Evolutionary conservation across 2,113 vertebrate species (phyloP), one percentile per base, ranked within the genome.

Genomic region (Ptilorrhoa leucosticta): DNA sequence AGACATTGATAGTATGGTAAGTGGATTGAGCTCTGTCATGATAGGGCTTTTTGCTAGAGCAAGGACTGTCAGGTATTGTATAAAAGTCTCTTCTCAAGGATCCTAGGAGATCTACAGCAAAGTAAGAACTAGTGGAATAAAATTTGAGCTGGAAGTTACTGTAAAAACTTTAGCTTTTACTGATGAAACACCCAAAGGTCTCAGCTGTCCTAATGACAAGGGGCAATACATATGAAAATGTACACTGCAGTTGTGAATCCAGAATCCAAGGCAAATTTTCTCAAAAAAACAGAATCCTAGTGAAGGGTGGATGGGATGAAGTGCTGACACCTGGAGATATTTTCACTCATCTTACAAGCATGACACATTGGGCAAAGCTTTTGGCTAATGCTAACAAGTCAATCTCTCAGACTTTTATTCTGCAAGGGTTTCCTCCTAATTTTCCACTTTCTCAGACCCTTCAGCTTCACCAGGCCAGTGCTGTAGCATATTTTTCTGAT

Each of bases 281-380:
- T 82, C 19, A 9, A 35, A 26, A 44, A 61, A 72, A 54, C 7
- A 58, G 24, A 73, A 19, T 64, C 24, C 48, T 77, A 31, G 18
- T 61, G n/a, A 79, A 9, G 13, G 2, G 7, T 66, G 17, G 11
- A 47, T 0, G 0, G 19, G 28, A 80, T 66, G 21, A 88, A 42
- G 20, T 53, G 19, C 16, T 50, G 21, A 54, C 28, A 47, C 10
- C n/a, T 30, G n/a, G 14, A 28, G 11, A 17, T 58, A 51, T 42
- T 94, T 83, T 69, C 50, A 61, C 19, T 75, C 8, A 20, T 82
- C 11, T 86, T 30, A 35, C 14, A 92, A 44, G 20, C 39, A 27
- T 22, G 37, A 83, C 15, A 16, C 56, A 88, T 1, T 48, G 4
- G 39, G 15, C 22, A 88, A 69, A 83, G 53, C 7, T 93, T 87